Evolutionary conservation across 2,797 vertebrate genomes (phyloP).

Genomic region (Acestrorhynchus altus): DNA sequence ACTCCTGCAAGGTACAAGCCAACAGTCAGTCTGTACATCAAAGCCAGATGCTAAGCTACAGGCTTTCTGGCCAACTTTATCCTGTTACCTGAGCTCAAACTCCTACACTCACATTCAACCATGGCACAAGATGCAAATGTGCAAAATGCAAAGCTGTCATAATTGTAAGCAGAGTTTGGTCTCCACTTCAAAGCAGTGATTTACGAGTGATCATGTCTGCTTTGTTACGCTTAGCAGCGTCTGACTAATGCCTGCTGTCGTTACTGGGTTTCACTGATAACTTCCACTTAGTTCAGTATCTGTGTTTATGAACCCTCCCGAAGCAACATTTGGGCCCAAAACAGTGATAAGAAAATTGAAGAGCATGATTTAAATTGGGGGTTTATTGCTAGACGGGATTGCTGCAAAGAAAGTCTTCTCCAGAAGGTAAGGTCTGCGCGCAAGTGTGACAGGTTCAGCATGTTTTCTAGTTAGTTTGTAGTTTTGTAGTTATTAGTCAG

Average conservation of each 20-base stretch:
- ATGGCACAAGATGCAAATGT: neutral
- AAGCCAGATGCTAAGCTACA: slow-evolving; percentile 20
- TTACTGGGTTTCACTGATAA: slow-evolving; percentile 24
- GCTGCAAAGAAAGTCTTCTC: neutral
- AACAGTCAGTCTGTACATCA: slow-evolving; percentile 3
- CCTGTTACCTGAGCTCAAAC: slow-evolving; percentile 10
- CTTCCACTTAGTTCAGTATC: neutral
- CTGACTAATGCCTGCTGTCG: slow-evolving; percentile 6
- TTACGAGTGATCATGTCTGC: slow-evolving; percentile 1
- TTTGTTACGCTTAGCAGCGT: neutral
- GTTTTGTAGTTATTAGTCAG: slow-evolving; percentile 4
- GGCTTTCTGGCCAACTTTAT: slow-evolving; percentile 5
- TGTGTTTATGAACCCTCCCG: slow-evolving; percentile 9
- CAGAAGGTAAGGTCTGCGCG: neutral
- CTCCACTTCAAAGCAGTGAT: slow-evolving; percentile 17
- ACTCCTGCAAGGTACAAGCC: slow-evolving; percentile 86
- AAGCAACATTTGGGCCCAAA: neutral
- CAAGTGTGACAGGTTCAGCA: slow-evolving; percentile 3
- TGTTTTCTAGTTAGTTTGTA: slow-evolving; percentile 19
- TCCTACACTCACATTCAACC: neutral
- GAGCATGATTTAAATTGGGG: slow-evolving; percentile 15
- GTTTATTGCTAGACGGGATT: neutral
- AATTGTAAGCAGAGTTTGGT: neutral
- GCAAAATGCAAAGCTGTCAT: neutral
- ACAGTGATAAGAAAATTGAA: slow-evolving; percentile 4